Conservation (phyloP, 2,888 invertebrate species). For the Harmothoe impar region DNA sequence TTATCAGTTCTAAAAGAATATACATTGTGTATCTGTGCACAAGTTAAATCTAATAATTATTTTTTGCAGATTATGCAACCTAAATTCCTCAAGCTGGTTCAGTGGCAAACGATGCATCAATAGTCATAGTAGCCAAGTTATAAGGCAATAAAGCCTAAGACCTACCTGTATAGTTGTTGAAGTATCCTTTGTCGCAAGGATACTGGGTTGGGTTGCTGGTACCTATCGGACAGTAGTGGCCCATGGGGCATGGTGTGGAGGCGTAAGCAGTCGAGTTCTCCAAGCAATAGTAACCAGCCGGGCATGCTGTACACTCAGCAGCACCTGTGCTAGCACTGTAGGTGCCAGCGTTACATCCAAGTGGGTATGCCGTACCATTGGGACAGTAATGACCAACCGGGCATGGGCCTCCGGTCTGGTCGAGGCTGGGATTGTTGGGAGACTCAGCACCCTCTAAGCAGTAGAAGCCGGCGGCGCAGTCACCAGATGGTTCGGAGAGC, state of each 20-base stretch:
- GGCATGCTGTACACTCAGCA: slow-evolving; percentile 68
- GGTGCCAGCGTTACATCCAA: slow-evolving; percentile 79
- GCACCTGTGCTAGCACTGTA: slow-evolving; percentile 74
- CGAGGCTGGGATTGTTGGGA: slow-evolving; percentile 74
- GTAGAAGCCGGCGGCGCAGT: slow-evolving; percentile 80
- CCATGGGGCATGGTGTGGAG: slow-evolving; percentile 74
- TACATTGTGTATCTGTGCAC: no score
- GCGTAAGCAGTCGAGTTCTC: slow-evolving; percentile 72
- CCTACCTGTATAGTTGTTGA: slow-evolving; percentile 75
- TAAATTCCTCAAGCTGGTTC: no score
- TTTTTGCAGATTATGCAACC: no score
- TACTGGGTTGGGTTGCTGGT: slow-evolving; percentile 74
- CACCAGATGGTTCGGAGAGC: slow-evolving; percentile 76
- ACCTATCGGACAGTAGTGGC: slow-evolving; percentile 78
- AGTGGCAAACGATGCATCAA: background rate
- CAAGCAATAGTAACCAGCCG: slow-evolving; percentile 79
- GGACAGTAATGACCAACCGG: slow-evolving; percentile 81
- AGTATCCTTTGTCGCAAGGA: slow-evolving; percentile 78
- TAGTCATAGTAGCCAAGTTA: background rate
- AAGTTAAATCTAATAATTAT: no score
- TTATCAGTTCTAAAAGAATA: no score
- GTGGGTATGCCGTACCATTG: slow-evolving; percentile 79
- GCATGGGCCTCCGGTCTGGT: slow-evolving; percentile 78
- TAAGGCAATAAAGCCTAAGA: background rate
- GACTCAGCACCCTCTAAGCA: slow-evolving; percentile 76